Evolutionary conservation across 1,140 invertebrate genomes (phyloP).

Genomic region (Apis cerana): DNA sequence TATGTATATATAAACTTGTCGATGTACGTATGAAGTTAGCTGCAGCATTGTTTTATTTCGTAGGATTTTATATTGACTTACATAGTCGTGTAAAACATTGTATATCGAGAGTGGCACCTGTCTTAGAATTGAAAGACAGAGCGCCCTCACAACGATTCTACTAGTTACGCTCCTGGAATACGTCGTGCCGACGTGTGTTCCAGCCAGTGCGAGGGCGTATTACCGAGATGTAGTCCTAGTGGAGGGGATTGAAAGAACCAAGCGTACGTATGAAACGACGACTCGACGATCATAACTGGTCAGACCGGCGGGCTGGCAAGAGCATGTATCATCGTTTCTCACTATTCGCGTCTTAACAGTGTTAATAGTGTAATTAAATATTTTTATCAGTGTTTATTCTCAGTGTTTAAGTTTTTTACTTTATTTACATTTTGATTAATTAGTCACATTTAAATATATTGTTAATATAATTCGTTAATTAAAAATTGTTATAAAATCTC

Average conservation of each 20-base stretch:
- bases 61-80: conserved; percentile 1
- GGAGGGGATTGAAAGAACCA: conserved; percentile 36
- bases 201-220: conserved; percentile 58
- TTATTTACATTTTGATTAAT: background rate
- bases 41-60: conserved; percentile 26
- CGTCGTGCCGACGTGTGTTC: conserved; percentile 60
- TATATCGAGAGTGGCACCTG: conserved; percentile 32
- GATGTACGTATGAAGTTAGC: background rate
- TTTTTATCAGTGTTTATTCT: background rate
- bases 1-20: background rate
- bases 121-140: conserved; percentile 22
- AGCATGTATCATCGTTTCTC: conserved; percentile 12
- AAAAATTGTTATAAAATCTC: background rate
- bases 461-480: background rate
- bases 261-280: conserved; percentile 49
- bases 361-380: conserved; percentile 6
- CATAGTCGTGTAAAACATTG: conserved; percentile 23
- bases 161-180: conserved; percentile 58
- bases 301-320: conserved; percentile 41
- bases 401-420: background rate
- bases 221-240: conserved; percentile 42
- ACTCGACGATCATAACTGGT: conserved; percentile 57
- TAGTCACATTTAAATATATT: background rate
- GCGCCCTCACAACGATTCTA: conserved; percentile 30
- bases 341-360: conserved; percentile 28